Percentiles rank a stretch among this genome's conserved stretches.
Conservation (phyloP, 2,797 vertebrate species). For the Meda fulgida region DNA sequence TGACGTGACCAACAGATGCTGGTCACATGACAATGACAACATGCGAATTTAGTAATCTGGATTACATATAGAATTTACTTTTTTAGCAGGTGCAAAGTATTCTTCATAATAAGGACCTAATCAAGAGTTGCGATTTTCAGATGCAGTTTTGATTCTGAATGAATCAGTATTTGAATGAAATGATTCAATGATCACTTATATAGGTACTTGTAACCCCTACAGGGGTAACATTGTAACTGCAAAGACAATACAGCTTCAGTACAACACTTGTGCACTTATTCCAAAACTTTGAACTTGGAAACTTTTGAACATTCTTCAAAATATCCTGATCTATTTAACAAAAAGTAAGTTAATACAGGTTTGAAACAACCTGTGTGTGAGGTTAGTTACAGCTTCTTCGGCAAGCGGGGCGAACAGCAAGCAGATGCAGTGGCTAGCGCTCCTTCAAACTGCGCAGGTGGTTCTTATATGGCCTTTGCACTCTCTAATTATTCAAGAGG, state of each 20-base stretch:
- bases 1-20: too few species aligned
- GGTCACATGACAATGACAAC: too few species aligned
- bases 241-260: neutral
- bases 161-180: neutral
- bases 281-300: too few species aligned
- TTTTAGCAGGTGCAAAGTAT: too few species aligned
- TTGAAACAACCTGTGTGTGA: neutral
- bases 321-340: neutral
- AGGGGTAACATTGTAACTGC: neutral
- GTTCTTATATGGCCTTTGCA: slow-evolving; percentile 65
- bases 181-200: neutral
- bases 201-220: neutral
- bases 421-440: slow-evolving; percentile 13
- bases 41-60: too few species aligned
- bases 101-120: neutral
- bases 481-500: slow-evolving; percentile 61
- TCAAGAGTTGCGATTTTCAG: neutral
- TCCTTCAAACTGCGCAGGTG: slow-evolving; percentile 65
- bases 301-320: neutral
- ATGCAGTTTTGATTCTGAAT: neutral
- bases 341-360: neutral
- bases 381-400: slow-evolving; percentile 11
- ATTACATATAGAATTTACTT: too few species aligned
- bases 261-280: neutral
- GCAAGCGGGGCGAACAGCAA: neutral